phyloP scores from a whole-genome alignment of 2,113 vertebrate species.

The Nanorana parkeri region DNA sequence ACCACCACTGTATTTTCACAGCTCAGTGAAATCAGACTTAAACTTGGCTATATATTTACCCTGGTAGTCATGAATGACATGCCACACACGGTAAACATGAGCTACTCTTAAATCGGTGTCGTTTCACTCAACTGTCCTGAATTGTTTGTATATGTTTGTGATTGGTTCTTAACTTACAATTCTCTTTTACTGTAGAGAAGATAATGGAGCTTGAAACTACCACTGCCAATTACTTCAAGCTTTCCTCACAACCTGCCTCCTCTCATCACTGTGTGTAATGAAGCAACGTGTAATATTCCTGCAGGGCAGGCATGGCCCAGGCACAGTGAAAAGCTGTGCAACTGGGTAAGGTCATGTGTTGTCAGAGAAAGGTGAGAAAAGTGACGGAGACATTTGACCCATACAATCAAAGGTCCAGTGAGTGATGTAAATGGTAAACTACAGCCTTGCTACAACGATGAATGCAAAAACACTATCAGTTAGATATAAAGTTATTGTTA shows the following conservation, averaged over 20 bases:
- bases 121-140: too few relatives aligned
- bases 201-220: neutral
- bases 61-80: too few relatives aligned
- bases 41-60: too few relatives aligned
- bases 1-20: too few relatives aligned
- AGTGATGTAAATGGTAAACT: neutral
- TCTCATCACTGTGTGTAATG: conserved; percentile 49
- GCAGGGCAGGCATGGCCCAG: conserved; percentile 26
- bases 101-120: too few relatives aligned
- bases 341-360: conserved; percentile 26
- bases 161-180: neutral
- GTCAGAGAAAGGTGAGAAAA: conserved; percentile 12
- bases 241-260: neutral
- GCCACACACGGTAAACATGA: too few relatives aligned
- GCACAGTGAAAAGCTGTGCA: conserved; percentile 27
- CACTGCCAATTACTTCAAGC: conserved; percentile 7
- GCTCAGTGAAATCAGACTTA: too few relatives aligned
- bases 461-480: too few relatives aligned
- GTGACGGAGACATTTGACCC: conserved; percentile 41
- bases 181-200: neutral
- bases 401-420: neutral
- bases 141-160: neutral
- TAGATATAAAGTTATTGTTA: too few relatives aligned
- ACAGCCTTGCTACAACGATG: too few relatives aligned
- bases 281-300: conserved; percentile 33